phyloP scores from a whole-genome alignment of 2,797 vertebrate species.

The Acomys russatus region DNA sequence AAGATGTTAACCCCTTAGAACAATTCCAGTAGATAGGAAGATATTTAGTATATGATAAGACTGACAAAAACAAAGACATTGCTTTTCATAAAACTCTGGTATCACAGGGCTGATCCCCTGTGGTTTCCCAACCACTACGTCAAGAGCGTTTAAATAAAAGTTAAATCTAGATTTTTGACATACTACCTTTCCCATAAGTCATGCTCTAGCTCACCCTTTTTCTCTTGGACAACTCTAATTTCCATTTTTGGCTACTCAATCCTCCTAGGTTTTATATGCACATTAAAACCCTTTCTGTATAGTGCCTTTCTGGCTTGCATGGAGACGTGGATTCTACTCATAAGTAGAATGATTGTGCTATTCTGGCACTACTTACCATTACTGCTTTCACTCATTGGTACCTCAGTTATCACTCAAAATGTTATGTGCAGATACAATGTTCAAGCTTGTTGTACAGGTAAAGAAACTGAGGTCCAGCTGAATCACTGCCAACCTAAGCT shows the following conservation, averaged over 20 bases:
- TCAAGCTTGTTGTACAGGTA: not conserved
- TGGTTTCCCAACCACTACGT: not conserved
- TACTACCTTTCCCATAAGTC: not conserved
- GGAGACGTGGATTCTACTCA: not conserved
- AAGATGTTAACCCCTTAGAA: not conserved
- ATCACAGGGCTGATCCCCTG: fast-evolving
- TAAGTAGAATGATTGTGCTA: fast-evolving
- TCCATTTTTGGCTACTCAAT: not conserved
- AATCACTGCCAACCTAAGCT: not conserved
- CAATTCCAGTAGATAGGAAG: not conserved
- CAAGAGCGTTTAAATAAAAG: not conserved
- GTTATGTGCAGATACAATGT: fast-evolving
- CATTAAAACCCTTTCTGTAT: not conserved
- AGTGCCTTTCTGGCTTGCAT: not conserved
- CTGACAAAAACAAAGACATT: fast-evolving
- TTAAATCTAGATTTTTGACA: not conserved
- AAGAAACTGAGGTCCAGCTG: not conserved
- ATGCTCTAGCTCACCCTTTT: not conserved
- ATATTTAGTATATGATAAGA: not conserved
- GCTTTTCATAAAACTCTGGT: fast-evolving
- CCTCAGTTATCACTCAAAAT: not conserved
- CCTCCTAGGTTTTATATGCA: not conserved
- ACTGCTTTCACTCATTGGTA: not conserved
- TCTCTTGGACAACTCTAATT: not conserved
- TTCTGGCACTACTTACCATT: not conserved